phyloP scores from a whole-genome alignment of 1,140 invertebrate genomes.

The Xylocopa sonorina region DNA sequence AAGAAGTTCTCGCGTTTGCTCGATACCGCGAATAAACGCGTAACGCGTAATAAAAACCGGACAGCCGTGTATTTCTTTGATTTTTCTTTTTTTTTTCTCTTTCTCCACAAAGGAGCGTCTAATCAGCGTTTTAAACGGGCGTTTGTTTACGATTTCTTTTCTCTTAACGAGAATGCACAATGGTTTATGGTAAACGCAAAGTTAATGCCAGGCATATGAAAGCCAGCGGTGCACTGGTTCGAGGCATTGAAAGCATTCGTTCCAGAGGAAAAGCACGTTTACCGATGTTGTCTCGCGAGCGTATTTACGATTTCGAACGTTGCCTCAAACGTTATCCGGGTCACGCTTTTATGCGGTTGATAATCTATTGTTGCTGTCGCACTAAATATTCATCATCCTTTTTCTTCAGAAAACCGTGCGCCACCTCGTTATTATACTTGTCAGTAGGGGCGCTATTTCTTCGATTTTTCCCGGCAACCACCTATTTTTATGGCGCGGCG shows the following conservation, averaged over 20 bases:
- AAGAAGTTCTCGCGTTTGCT: conserved; percentile 37
- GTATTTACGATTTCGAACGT: conserved; percentile 37
- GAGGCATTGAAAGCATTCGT: conserved; percentile 15
- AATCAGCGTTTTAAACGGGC: conserved; percentile 10
- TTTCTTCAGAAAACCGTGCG: conserved; percentile 10
- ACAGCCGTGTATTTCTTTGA: too few species aligned
- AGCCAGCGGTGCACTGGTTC: neutral
- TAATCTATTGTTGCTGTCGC: conserved; percentile 38
- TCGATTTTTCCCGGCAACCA: neutral
- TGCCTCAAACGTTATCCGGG: conserved; percentile 4
- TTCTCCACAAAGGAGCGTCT: neutral
- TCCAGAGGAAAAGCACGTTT: conserved; percentile 32
- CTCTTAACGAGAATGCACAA: neutral
- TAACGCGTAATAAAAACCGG: conserved; percentile 13
- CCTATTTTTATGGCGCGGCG: neutral
- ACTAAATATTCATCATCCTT: conserved; percentile 43
- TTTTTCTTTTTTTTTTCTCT: too few species aligned
- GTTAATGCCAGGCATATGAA: conserved; percentile 20
- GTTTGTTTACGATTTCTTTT: neutral
- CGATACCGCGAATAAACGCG: conserved; percentile 25
- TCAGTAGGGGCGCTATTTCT: neutral
- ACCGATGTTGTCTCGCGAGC: conserved; percentile 4
- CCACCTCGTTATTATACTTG: neutral
- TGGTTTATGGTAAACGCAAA: neutral
- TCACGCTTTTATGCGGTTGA: conserved; percentile 24